A percentile compares a stretch with the other conserved stretches of the same genome.
Conservation (phyloP, 2,888 invertebrate species). For the Uloborus plumipes region DNA sequence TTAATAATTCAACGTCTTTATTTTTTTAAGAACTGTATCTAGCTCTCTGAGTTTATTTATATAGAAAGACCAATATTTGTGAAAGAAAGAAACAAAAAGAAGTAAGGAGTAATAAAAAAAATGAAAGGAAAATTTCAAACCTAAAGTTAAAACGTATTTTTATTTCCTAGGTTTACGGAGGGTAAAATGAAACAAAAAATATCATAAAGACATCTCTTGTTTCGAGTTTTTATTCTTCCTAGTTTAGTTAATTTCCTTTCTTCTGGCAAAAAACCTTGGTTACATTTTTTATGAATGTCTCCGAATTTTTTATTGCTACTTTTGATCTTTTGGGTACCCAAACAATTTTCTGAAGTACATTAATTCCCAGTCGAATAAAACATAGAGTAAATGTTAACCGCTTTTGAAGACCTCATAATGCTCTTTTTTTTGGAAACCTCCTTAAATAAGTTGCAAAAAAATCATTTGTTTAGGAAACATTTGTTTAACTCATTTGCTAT, state of each 20-base stretch:
- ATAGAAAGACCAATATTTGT: conserved; percentile 28
- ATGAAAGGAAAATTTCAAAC: conserved; percentile 7
- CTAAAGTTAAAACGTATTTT: conserved; percentile 27
- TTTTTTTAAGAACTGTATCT: conserved; percentile 32
- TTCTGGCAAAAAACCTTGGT: conserved; percentile 24
- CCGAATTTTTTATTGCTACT: conserved; percentile 8
- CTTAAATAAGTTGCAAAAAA: no score
- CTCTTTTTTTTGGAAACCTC: no score
- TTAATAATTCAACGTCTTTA: conserved; percentile 58
- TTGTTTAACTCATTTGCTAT: no score
- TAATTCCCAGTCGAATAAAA: conserved; percentile 45
- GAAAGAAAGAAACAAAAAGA: conserved; percentile 9
- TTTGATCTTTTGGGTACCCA: conserved; percentile 21
- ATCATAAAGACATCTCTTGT: not conserved
- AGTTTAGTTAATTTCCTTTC: conserved; percentile 38
- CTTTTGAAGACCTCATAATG: no score
- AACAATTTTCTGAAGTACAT: conserved; percentile 42
- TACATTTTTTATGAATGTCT: conserved; percentile 42
- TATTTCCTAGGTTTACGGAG: conserved; percentile 40
- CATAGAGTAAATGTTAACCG: conserved; percentile 5
- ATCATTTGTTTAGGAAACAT: no score
- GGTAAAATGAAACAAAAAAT: conserved; percentile 12
- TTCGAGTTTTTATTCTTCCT: not conserved
- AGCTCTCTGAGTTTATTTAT: conserved; percentile 30
- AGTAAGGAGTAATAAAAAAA: conserved; percentile 14